Conservation (phyloP, 2,797 vertebrate genomes). For the Psittacula derbiana region DNA sequence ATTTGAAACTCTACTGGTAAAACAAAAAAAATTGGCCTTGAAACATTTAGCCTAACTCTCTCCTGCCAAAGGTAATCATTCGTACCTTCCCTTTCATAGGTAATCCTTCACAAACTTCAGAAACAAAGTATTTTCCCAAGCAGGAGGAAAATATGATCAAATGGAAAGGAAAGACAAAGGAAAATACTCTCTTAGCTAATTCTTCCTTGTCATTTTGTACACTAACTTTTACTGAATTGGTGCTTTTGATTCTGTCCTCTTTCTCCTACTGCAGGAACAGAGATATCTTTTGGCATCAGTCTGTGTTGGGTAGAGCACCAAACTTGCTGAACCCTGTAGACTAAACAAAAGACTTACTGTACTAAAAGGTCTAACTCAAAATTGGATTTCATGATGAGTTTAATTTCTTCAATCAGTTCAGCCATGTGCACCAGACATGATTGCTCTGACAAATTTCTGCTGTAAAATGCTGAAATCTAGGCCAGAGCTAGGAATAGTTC, state of each 20-base stretch:
- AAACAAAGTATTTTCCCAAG: not conserved
- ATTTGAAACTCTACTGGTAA: not conserved
- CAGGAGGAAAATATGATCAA: not conserved
- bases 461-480: conserved; percentile 40
- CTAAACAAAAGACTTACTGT: not conserved
- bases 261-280: not conserved
- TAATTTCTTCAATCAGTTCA: not conserved
- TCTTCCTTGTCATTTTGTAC: not conserved
- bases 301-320: not conserved
- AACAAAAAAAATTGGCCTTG: not conserved
- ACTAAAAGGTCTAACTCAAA: not conserved
- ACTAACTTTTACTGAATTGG: not conserved
- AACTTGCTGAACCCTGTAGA: not conserved
- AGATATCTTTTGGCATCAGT: not conserved
- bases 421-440: not conserved
- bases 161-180: not conserved
- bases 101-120: not conserved
- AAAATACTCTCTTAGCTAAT: not conserved
- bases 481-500: conserved; percentile 38
- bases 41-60: not conserved
- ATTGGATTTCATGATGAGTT: not conserved
- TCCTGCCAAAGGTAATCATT: not conserved
- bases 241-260: not conserved
- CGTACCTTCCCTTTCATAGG: not conserved
- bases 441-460: not conserved